These are phyloP conservation scores for Podarcis siculus DNA, from an alignment of 2,797 vertebrate species.

Conservation along the genomic window DNA sequence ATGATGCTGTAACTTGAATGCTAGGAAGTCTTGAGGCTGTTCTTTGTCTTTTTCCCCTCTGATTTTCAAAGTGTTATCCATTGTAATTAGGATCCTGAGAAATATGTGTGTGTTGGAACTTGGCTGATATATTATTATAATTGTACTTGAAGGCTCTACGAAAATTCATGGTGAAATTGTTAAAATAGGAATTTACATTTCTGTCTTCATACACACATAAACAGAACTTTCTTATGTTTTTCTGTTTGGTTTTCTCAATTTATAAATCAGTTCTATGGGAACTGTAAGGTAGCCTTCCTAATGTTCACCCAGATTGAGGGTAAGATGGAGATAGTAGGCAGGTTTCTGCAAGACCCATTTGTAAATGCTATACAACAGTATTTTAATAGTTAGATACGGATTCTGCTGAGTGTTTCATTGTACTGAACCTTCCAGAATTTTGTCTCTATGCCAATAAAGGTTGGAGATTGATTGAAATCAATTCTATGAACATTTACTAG, in stretches of 20 bases:
- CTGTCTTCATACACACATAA: neutral
- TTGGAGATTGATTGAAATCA: neutral
- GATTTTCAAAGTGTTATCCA: neutral
- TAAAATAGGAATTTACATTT: neutral
- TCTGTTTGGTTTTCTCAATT: neutral
- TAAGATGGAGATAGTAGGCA: too few species aligned
- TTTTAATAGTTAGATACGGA: too few species aligned
- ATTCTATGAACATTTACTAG: neutral
- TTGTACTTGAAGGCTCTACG: neutral
- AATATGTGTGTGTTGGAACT: neutral
- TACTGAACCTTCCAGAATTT: too few species aligned
- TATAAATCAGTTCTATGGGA: neutral
- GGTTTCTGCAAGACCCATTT: too few species aligned
- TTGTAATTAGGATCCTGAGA: neutral
- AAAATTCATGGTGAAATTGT: neutral
- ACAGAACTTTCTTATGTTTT: neutral
- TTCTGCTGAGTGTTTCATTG: too few species aligned
- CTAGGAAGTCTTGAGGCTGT: neutral
- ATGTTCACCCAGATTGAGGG: too few species aligned
- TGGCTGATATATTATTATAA: neutral
- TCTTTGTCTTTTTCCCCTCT: neutral
- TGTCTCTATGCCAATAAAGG: too few species aligned
- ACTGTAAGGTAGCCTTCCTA: too few species aligned
- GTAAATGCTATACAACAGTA: too few species aligned
- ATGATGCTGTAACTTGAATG: neutral